These are phyloP conservation scores for Pediacus dermestoides DNA, from an alignment of 2,888 invertebrate genomes.

Conservation along the genomic window DNA sequence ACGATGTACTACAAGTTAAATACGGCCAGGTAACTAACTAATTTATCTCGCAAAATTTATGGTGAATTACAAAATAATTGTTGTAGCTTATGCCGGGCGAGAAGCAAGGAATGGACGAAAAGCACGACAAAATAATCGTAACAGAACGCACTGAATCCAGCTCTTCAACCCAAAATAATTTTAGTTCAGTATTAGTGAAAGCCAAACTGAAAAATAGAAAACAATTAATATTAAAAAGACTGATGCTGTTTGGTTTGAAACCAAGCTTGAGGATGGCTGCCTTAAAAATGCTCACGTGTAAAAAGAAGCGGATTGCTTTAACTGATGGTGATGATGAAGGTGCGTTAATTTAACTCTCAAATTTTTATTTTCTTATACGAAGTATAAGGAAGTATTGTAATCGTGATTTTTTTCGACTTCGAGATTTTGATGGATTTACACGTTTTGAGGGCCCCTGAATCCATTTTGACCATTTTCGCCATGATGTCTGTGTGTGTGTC, in stretches of 20 bases:
- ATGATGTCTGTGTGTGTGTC: too few species aligned
- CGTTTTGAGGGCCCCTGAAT: too few species aligned
- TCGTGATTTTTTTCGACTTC: too few species aligned
- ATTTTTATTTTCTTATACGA: too few species aligned
- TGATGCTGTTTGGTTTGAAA: constrained; percentile 47
- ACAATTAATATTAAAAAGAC: constrained; percentile 44
- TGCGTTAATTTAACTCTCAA: too few species aligned
- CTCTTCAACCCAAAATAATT: constrained; percentile 30
- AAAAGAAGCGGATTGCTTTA: constrained; percentile 43
- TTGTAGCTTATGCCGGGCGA: constrained; percentile 27
- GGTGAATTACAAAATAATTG: too few species aligned
- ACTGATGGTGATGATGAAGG: constrained; percentile 38
- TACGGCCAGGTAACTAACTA: constrained; percentile 47
- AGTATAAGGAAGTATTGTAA: too few species aligned
- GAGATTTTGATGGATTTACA: too few species aligned
- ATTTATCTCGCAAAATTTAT: background rate
- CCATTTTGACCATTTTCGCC: too few species aligned
- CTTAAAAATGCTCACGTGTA: constrained; percentile 46
- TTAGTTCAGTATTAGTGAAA: constrained; percentile 42
- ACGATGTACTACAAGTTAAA: constrained; percentile 50
- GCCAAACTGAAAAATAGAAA: constrained; percentile 45
- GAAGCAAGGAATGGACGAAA: constrained; percentile 32
- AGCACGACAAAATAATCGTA: constrained; percentile 40
- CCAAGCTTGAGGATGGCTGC: constrained; percentile 49
- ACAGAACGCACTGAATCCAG: constrained; percentile 39